phyloP scores from a whole-genome alignment of 2,888 invertebrate species.

The Monochamus alternatus region DNA sequence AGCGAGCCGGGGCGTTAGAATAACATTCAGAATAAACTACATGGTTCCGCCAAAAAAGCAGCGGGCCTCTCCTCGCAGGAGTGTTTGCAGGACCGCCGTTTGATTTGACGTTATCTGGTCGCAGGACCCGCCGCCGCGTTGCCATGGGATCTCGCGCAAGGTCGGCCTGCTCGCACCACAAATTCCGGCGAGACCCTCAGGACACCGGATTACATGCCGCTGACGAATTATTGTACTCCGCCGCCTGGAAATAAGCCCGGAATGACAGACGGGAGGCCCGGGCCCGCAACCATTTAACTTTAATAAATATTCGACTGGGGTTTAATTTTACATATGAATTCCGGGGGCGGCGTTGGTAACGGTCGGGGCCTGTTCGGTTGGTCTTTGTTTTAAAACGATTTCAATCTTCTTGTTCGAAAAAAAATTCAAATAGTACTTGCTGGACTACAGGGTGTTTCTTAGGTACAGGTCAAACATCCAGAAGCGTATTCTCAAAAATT shows the following conservation, averaged over 20 bases:
- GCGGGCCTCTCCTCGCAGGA: conserved; percentile 40
- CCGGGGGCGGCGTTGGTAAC: not conserved
- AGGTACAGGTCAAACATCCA: too few relatives aligned
- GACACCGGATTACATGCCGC: conserved; percentile 47
- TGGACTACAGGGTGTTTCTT: too few relatives aligned
- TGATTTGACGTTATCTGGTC: conserved; percentile 59
- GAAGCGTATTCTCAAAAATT: too few relatives aligned
- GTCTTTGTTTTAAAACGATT: too few relatives aligned
- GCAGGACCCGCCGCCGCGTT: conserved; percentile 50
- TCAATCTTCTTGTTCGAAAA: too few relatives aligned
- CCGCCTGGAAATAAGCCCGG: conserved; percentile 24
- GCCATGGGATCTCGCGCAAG: conserved; percentile 60
- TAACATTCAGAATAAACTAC: conserved; percentile 42
- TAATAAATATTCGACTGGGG: conserved; percentile 16
- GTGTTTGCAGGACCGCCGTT: conserved; percentile 53
- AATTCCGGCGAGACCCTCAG: conserved; percentile 49
- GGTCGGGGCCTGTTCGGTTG: not conserved
- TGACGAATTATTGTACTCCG: conserved; percentile 48
- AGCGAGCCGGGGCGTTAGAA: conserved; percentile 28
- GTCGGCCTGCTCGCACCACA: conserved; percentile 43
- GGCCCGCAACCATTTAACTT: conserved; percentile 4
- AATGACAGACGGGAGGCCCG: conserved; percentile 22
- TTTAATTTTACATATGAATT: conserved; percentile 21
- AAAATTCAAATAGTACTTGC: too few relatives aligned
- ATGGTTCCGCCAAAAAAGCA: conserved; percentile 41